Evolutionary conservation across 1,140 invertebrate genomes (phyloP), one percentile per base, ranked within the genome.

Genomic region (Ceratosolen fusciceps): DNA sequence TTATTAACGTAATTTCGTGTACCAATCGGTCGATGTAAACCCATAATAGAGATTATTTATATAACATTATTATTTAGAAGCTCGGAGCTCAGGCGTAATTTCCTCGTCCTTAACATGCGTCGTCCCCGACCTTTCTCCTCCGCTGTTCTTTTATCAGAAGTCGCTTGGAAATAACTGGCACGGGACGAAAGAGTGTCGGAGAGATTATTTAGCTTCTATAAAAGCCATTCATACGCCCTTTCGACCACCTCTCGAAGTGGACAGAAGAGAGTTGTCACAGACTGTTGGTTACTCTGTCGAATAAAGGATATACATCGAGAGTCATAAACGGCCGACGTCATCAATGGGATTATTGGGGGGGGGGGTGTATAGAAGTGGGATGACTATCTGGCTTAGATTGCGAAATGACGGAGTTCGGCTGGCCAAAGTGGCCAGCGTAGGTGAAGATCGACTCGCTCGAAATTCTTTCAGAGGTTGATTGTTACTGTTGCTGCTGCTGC

Each of bases 141-240:
- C 24, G 26, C 9, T 12, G 2, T 5, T 12, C n/a, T 21, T 4
- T 19, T 8, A 19, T 9, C 34, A 21, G 1, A 4, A 2, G 12
- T 0, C 2, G 9, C n/a, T 43, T 5, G 10, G 52, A 62, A 78
- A 78, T 56, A 72, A 54, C 54, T 70, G 67, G 29, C 31, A 49
- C 19, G 16, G n/a, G n/a, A n/a, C 12, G 26, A 47, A 76, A 37
- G 54, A 58, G 14, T n/a, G 24, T 7, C 31, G 19, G 21, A 52
- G 24, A 29, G 58, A 58, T 70, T 47, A 65, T 72, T 78, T 78
- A 78, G 62, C 68, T 72, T 78, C 9, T 58, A 58, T 58, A 67
- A 76, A 76, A 34, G 54, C 49, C 19, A 60, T 72, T 54, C 29
- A 43, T 31, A 26, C 16, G n/a, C n/a, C n/a, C n/a, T n/a, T n/a